Evolutionary conservation across 2,113 vertebrate genomes (phyloP), one percentile per base, ranked within the genome.

Genomic region (Turdus rufiventris): DNA sequence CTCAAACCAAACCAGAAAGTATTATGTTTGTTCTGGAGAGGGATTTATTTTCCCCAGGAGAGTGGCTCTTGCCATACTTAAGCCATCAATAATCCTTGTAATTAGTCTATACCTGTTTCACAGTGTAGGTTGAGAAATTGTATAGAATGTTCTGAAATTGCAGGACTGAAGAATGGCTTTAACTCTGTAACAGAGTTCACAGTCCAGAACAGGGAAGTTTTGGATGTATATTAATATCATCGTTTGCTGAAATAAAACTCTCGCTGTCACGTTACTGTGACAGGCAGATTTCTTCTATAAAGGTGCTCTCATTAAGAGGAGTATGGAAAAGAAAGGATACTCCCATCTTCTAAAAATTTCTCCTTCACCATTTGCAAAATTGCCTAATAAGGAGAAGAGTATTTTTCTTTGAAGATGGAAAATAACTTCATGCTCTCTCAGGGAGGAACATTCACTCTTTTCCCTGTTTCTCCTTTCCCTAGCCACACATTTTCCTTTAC

Each of bases 71-170:
- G 71, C 82, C 48, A 34, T 84, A 84, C 14, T 66, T 80, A 86
- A 71, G 10, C 60, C 53, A 70, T 83, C 88, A 85, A 33, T 93
- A 95, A 90, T 80, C 63, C 79, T 68, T 94, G 31, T 94, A 91
- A 94, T 95, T 96, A 93, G 75, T 90, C 57, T 88, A 33, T 95
- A 95, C 75, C 72, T 94, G 72, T 91, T 96, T 78, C 57, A 61
- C 38, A 84, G 67, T 40, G 63, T 89, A 93, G 63, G 82, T 45
- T 94, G 57, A 94, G 93, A 94, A 95, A 80, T 65, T 67, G 72
- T 53, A 24, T 77, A 47, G 75, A 74, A 63, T 4, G 0, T 63
- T 86, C 79, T 75, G 43, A 76, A 93, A 88, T 38, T 90, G 20
- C 40, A 56, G 58, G 75, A 74, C 57, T 9, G 4, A 54, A 43